These are phyloP conservation scores for Pinctada fucata DNA, from an alignment of 2,888 invertebrate genomes.

Conservation along the genomic window DNA sequence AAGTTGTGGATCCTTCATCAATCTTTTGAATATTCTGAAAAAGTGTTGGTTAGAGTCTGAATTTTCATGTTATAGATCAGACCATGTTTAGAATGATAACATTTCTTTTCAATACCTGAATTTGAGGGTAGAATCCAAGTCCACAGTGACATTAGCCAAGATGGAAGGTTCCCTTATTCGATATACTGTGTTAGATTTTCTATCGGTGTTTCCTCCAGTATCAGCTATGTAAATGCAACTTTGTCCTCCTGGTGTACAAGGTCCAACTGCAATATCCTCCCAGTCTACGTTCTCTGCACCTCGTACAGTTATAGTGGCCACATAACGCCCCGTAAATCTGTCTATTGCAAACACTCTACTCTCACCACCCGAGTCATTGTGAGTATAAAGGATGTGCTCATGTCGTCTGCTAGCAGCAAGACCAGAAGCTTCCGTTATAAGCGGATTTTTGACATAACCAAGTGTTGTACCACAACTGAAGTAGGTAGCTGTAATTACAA, in stretches of 20 bases:
- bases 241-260: slow-evolving; percentile 41
- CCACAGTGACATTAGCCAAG: slow-evolving; percentile 23
- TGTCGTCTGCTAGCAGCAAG: slow-evolving; percentile 51
- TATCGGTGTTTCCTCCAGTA: slow-evolving; percentile 50
- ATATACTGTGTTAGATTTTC: slow-evolving; percentile 48
- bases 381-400: slow-evolving; percentile 48
- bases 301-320: slow-evolving; percentile 43
- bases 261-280: slow-evolving; percentile 57
- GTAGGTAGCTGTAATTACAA: too few relatives aligned
- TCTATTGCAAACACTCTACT: slow-evolving; percentile 47
- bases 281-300: slow-evolving; percentile 49
- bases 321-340: slow-evolving; percentile 23
- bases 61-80: too few relatives aligned
- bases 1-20: too few relatives aligned
- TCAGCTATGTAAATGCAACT: slow-evolving; percentile 54
- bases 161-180: slow-evolving; percentile 46
- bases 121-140: slow-evolving; percentile 31
- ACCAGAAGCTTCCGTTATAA: slow-evolving; percentile 53
- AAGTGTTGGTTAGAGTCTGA: too few relatives aligned
- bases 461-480: too few relatives aligned
- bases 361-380: slow-evolving; percentile 54
- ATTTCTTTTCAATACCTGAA: slow-evolving; percentile 39
- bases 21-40: too few relatives aligned
- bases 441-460: slow-evolving; percentile 32
- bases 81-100: too few relatives aligned